A percentile compares a stretch with the other conserved stretches of the same genome.
phyloP scores from a whole-genome alignment of 2,797 vertebrate genomes.

The Scomberomorus guttatus region DNA sequence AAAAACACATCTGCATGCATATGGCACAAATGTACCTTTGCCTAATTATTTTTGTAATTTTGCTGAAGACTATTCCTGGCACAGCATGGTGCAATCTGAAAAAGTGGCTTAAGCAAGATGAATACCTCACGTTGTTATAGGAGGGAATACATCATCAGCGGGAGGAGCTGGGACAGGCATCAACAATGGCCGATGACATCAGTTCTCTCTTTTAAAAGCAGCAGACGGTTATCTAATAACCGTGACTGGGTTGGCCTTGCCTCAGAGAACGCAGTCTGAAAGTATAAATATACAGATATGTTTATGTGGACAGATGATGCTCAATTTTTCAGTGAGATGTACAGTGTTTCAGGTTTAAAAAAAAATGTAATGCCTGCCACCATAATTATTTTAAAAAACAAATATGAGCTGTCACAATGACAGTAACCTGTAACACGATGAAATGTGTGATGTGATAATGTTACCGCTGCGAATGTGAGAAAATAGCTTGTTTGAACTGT shows the following conservation, averaged over 20 bases:
- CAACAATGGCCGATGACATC: conserved; percentile 35
- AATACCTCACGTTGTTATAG: background rate
- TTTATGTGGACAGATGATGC: background rate
- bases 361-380: background rate
- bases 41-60: background rate
- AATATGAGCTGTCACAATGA: too few species aligned
- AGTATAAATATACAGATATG: background rate
- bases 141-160: conserved; percentile 29
- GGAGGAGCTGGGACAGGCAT: conserved; percentile 15
- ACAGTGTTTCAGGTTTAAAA: background rate
- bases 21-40: background rate
- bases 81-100: conserved; percentile 6
- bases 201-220: conserved; percentile 35
- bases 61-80: background rate
- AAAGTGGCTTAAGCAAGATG: conserved; percentile 14
- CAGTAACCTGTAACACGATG: background rate
- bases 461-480: too few species aligned
- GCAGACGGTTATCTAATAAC: conserved; percentile 29
- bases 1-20: background rate
- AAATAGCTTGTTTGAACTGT: background rate
- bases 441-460: background rate
- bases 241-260: conserved; percentile 15
- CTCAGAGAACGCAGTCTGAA: conserved; percentile 15
- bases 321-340: background rate
- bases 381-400: background rate